Conservation (phyloP, 2,113 vertebrate species). For the Stigmatopora nigra region DNA sequence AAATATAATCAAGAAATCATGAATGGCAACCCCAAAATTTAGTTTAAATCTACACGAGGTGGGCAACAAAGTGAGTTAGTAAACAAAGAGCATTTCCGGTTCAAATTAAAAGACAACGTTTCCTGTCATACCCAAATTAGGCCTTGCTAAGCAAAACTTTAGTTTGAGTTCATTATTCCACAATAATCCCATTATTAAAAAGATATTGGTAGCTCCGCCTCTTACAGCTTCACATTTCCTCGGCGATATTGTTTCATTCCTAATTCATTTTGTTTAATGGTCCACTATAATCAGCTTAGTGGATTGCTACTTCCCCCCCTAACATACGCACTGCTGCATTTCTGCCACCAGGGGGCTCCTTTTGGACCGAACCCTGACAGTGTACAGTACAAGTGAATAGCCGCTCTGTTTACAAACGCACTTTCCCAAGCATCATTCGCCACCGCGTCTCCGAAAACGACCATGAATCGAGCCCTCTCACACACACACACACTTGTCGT, state of each 20-base stretch:
- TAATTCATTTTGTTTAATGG: slow-evolving; percentile 49
- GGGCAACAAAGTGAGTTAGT: background rate
- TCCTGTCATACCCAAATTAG: slow-evolving; percentile 5
- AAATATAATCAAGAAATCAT: too few species aligned
- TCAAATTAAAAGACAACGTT: slow-evolving; percentile 3
- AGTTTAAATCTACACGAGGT: background rate
- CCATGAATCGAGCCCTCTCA: slow-evolving; percentile 23
- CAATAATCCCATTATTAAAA: slow-evolving; percentile 41
- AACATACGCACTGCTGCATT: slow-evolving; percentile 29
- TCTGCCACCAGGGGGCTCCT: slow-evolving; percentile 56
- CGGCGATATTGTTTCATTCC: slow-evolving; percentile 42
- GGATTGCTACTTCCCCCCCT: slow-evolving; percentile 36
- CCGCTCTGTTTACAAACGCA: slow-evolving; percentile 7
- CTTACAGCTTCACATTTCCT: slow-evolving; percentile 27
- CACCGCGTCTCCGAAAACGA: slow-evolving; percentile 7
- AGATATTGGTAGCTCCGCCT: slow-evolving; percentile 28
- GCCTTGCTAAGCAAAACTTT: slow-evolving; percentile 6
- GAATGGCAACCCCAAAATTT: background rate
- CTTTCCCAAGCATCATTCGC: slow-evolving; percentile 11
- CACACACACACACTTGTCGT: slow-evolving; percentile 10
- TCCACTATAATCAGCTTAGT: slow-evolving; percentile 51
- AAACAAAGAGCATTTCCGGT: background rate
- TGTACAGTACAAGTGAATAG: slow-evolving; percentile 23
- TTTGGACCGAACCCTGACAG: background rate
- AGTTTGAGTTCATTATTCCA: slow-evolving; percentile 34